These are phyloP conservation scores for Aphidius ervi DNA, from an alignment of 1,140 invertebrate genomes.

Conservation along the genomic window DNA sequence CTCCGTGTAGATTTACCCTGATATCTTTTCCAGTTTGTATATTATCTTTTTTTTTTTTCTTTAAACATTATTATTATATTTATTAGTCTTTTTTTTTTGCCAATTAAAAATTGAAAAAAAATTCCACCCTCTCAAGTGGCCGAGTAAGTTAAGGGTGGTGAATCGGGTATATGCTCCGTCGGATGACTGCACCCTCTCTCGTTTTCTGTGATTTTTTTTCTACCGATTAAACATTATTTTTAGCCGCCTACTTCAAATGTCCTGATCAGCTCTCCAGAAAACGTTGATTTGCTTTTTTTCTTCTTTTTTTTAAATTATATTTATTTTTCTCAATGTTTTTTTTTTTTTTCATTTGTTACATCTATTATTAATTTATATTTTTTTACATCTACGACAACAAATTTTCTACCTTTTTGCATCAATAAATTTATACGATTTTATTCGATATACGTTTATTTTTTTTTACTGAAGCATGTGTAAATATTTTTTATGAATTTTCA, in stretches of 20 bases:
- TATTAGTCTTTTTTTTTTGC: constrained; percentile 36
- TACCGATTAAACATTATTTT: constrained; percentile 52
- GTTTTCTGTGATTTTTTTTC: constrained; percentile 33
- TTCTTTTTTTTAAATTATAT: constrained; percentile 1
- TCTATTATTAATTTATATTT: neutral
- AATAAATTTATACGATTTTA: too few species aligned
- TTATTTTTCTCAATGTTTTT: neutral
- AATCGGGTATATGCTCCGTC: constrained; percentile 25
- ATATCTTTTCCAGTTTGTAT: constrained; percentile 2
- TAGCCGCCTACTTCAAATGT: constrained; percentile 17
- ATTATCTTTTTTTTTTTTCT: neutral
- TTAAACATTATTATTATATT: too few species aligned
- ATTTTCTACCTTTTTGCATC: too few species aligned
- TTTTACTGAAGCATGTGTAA: neutral
- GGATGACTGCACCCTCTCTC: constrained; percentile 34
- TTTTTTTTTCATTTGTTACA: too few species aligned
- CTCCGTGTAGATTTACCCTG: neutral
- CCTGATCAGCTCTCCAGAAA: too few species aligned
- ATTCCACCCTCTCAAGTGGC: constrained; percentile 34
- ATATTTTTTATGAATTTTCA: neutral
- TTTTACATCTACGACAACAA: neutral
- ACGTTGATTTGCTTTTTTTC: neutral
- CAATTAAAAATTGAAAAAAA: constrained; percentile 53
- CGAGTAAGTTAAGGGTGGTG: constrained; percentile 26
- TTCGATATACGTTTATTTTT: neutral